phyloP scores from a whole-genome alignment of 2,888 invertebrate species.

The Habroteleia sp. region DNA sequence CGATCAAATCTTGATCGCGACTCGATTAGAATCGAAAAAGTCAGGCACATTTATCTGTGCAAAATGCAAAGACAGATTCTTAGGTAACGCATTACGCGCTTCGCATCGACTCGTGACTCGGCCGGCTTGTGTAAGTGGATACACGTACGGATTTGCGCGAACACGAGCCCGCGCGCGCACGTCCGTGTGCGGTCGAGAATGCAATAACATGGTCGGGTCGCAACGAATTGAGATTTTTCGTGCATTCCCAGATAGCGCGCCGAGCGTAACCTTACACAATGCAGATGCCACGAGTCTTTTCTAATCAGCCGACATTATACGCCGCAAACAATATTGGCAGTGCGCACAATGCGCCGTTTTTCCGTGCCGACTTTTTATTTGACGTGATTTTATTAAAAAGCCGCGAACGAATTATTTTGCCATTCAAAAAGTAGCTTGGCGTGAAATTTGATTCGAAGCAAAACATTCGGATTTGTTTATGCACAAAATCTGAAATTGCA shows the following conservation, averaged over 20 bases:
- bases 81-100: constrained; percentile 71
- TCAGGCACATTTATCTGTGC: constrained; percentile 10
- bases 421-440: no score
- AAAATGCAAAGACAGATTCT: constrained; percentile 62
- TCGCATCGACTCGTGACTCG: constrained; percentile 45
- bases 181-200: constrained; percentile 30
- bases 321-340: constrained; percentile 49
- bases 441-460: no score
- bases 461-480: no score
- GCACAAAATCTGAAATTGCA: no score
- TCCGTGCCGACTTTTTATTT: constrained; percentile 9
- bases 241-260: constrained; percentile 55
- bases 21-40: constrained; percentile 18
- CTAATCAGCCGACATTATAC: constrained; percentile 55
- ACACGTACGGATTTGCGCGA: constrained; percentile 8
- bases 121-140: constrained; percentile 17
- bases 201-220: constrained; percentile 42
- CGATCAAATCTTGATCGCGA: no score
- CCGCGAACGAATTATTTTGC: no score
- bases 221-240: constrained; percentile 61
- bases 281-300: constrained; percentile 57
- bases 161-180: neutral
- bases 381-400: no score
- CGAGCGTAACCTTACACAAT: constrained; percentile 57
- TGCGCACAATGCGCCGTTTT: constrained; percentile 40